Conservation (phyloP, 2,888 invertebrate species). For the Brachyopa scutellaris region DNA sequence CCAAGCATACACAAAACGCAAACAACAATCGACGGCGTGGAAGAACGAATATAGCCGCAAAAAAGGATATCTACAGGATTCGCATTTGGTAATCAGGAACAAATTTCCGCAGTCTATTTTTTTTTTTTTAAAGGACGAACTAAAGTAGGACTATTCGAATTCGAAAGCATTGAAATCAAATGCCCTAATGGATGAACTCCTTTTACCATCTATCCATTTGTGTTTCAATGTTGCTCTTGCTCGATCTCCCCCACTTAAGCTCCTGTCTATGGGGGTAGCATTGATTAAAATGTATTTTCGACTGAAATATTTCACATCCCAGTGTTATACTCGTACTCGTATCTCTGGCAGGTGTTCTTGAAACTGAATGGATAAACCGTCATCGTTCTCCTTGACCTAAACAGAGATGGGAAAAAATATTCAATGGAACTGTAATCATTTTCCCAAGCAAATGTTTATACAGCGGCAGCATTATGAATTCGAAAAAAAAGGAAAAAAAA, state of each 20-base stretch:
- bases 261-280: background rate
- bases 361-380: background rate
- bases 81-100: conserved; percentile 30
- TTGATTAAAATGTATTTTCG: conserved; percentile 48
- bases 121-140: background rate
- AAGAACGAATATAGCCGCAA: conserved; percentile 38
- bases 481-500: background rate
- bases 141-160: background rate
- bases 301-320: conserved; percentile 15
- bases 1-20: conserved; percentile 28
- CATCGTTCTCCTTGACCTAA: conserved; percentile 20
- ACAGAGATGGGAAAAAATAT: conserved; percentile 33
- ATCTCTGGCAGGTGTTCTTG: conserved; percentile 5
- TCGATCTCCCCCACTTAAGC: background rate
- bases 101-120: conserved; percentile 21
- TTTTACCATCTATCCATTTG: conserved; percentile 21
- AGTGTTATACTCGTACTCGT: conserved; percentile 21
- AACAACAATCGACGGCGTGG: conserved; percentile 60
- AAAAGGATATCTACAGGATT: conserved; percentile 15
- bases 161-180: conserved; percentile 53
- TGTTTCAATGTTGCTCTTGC: background rate
- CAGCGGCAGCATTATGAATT: background rate
- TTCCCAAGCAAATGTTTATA: background rate
- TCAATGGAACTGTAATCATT: conserved; percentile 49
- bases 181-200: conserved; percentile 46